Evolutionary conservation across 2,888 invertebrate species (phyloP), one percentile per base, ranked within the genome.

Genomic region (Ophioninae sp.): DNA sequence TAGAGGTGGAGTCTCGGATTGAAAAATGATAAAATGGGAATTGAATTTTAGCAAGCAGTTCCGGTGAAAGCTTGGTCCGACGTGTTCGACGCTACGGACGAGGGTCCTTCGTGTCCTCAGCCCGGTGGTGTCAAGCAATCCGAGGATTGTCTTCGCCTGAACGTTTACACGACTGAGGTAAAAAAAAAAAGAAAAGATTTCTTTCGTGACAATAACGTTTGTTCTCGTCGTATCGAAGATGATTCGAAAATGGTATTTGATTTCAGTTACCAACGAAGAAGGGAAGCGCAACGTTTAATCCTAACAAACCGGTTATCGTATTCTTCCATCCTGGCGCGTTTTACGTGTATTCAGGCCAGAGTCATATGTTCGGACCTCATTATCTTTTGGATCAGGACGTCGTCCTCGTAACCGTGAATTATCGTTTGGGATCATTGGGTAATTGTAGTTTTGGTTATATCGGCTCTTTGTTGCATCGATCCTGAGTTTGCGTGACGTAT

Each of bases 301-400:
- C 65, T 0, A 81, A 62, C 37, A 88, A 92, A 6, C 95, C 96
- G 0, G 96, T 96, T 6, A 93, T 96, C 7, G 94, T 96, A 1
- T 95, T 93, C 90, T 94, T 96, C 82, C 96, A 96, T 91, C 94
- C 95, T 0, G 96, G 96, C 0, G 95, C 94, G 7, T 96, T 95
- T 90, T 95, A 95, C 90, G 93, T 94, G 0, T 92, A 93, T n/a
- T 94, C 95, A 0, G 95, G 95, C 0, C 94, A 94, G 85, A 95
- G 95, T 83, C 92, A 85, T n/a, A 87, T 90, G 73, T 90, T 93
- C 1, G 95, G 95, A 0, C 96, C 96, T 0, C 93, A 95, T 85
- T 95, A 95, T 87, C 93, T 96, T 6, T 93, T 96, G 88, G 96
- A 96, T 90, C 93, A 94, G 62, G 95, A 96, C 82, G 90, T 96